These are phyloP conservation scores for Meliscaeva auricollis DNA, from an alignment of 2,888 invertebrate species.

Conservation along the genomic window DNA sequence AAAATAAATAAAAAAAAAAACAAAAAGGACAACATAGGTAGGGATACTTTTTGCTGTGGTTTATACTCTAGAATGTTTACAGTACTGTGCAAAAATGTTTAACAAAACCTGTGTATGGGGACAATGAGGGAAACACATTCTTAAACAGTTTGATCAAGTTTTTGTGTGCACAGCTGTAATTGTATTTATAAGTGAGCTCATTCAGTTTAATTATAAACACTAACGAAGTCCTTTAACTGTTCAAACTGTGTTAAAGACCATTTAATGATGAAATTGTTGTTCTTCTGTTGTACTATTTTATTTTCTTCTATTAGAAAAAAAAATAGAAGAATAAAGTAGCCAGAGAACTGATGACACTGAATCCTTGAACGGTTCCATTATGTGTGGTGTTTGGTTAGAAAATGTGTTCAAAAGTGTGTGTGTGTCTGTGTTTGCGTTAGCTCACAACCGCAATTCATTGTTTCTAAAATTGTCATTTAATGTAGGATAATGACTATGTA, in stretches of 20 bases:
- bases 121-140: no score
- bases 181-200: no score
- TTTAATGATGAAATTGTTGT: background rate
- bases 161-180: no score
- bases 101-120: no score
- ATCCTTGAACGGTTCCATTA: slow-evolving; percentile 62
- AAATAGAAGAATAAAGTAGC: no score
- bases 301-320: slow-evolving; percentile 1
- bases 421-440: background rate
- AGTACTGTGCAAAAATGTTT: background rate
- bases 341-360: slow-evolving; percentile 30
- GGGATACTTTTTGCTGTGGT: background rate
- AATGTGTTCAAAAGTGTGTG: background rate
- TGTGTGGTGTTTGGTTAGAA: slow-evolving; percentile 4
- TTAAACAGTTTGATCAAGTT: no score
- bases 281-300: background rate
- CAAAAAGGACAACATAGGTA: background rate
- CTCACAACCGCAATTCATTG: slow-evolving; percentile 43
- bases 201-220: background rate
- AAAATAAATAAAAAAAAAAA: background rate
- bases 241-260: background rate
- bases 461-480: slow-evolving; percentile 68
- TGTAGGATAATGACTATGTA: slow-evolving; percentile 60
- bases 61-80: background rate
- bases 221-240: background rate